Evolutionary conservation across 53 echinoderm and acorn worm genomes (phyloP), one percentile per base, ranked within the genome.

Genomic region (Echinometra lucunter): DNA sequence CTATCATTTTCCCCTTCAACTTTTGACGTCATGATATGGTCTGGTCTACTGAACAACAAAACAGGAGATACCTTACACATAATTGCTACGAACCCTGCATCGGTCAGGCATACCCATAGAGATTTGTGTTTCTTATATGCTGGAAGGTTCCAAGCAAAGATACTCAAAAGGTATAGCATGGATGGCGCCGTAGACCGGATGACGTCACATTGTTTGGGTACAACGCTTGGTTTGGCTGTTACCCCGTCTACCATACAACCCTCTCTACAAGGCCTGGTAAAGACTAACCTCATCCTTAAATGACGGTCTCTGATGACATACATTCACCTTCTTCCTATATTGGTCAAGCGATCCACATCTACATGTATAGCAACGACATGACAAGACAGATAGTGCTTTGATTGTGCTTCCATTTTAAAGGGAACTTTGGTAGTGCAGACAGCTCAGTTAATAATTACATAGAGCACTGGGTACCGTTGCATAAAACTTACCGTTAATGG

Each of bases 181-280:
- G 17, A 12, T 45, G 25, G 45, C 30, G 85, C 23, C 49, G 12
- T 85, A n/a, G n/a, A 10, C 47, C 49, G 85, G 17, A 85, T 85
- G 85, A 85, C 85, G 85, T 85, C 85, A 85, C 49, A 85, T 85
- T 85, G 85, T 85, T 85, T 85, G 28, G 45, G 85, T n/a, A n/a
- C n/a, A n/a, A n/a, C 19, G 42, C 13, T 78, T 78, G 42, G 78
- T 42, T 35, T 34, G 32, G 72, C 13, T 72, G 72, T 72, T 70
- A 70, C 70, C 70, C 30, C 7, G 21, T 78, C 38, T 21, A 16
- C 42, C 19, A 5, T 2, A 5, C 37, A 5, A 1, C 40, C 78
- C 40, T 75, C 78, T 75, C 78, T 75, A 42, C 40, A 75, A 37
- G 40, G 78, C 78, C 40, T 75, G 78, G 78, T 8, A 45, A 3